These are phyloP conservation scores for Gymnocypris eckloni DNA, from an alignment of 2,797 vertebrate species.

Conservation along the genomic window DNA sequence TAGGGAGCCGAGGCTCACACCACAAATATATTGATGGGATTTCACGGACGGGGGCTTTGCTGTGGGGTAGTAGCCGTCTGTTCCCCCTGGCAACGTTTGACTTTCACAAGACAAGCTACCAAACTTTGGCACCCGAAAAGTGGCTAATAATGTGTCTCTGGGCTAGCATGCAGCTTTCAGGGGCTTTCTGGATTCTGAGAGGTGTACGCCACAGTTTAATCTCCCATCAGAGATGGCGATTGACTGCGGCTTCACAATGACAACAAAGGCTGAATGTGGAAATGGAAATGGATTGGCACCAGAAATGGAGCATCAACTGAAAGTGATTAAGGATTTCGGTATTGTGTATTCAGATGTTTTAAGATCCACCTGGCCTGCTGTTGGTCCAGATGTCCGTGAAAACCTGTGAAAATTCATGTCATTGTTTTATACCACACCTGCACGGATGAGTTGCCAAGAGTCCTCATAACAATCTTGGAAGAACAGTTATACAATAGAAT, in stretches of 20 bases:
- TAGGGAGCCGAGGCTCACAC: constrained; percentile 50
- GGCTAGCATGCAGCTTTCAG: constrained; percentile 6
- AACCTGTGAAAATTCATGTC: constrained; percentile 17
- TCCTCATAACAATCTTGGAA: constrained; percentile 23
- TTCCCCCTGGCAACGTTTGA: constrained; percentile 42
- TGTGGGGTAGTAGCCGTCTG: constrained; percentile 36
- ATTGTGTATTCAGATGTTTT: constrained; percentile 42
- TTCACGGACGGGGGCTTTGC: constrained; percentile 33
- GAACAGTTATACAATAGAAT: constrained; percentile 29
- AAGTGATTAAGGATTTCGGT: constrained; percentile 38
- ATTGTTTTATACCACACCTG: constrained; percentile 33
- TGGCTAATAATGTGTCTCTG: background rate
- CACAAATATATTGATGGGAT: constrained; percentile 62
- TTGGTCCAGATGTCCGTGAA: constrained; percentile 48
- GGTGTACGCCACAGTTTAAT: constrained; percentile 16
- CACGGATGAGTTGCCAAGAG: background rate
- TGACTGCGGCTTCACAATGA: constrained; percentile 21
- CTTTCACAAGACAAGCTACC: constrained; percentile 1
- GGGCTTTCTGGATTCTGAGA: background rate
- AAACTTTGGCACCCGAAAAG: constrained; percentile 31
- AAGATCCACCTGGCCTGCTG: constrained; percentile 45
- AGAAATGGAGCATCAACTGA: constrained; percentile 26
- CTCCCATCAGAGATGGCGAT: constrained; percentile 32
- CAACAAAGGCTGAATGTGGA: constrained; percentile 29
- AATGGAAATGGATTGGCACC: constrained; percentile 44